These are phyloP conservation scores for Bombylius discolor DNA, from an alignment of 2,888 invertebrate species.

Conservation along the genomic window DNA sequence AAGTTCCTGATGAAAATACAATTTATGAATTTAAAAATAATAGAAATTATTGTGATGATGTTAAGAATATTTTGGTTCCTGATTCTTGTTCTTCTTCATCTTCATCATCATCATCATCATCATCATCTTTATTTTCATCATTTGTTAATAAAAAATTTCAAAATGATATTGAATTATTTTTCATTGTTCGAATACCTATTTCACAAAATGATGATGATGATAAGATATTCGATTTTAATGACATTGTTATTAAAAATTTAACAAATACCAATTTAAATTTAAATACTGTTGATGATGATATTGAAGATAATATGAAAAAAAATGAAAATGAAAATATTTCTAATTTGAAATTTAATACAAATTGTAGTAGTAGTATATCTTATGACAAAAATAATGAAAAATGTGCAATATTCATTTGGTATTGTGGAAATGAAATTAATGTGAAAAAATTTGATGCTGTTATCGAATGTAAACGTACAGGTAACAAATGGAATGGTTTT, in stretches of 20 bases:
- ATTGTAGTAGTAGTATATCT: not conserved
- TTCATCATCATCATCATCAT: too few relatives aligned
- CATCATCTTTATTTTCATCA: too few relatives aligned
- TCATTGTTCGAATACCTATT: conserved; percentile 23
- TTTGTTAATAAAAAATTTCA: too few relatives aligned
- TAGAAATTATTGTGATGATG: too few relatives aligned
- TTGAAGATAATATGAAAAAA: not conserved
- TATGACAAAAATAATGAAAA: conserved; percentile 9
- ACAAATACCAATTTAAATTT: too few relatives aligned
- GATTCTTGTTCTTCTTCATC: too few relatives aligned
- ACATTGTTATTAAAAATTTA: too few relatives aligned
- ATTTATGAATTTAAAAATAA: too few relatives aligned
- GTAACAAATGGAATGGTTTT: conserved; percentile 27
- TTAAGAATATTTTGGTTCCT: too few relatives aligned
- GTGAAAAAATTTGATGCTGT: conserved; percentile 24
- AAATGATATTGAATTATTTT: conserved; percentile 20
- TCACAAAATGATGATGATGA: not conserved
- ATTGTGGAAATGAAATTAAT: conserved; percentile 19
- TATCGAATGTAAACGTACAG: conserved; percentile 26
- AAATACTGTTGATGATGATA: too few relatives aligned
- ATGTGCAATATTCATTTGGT: conserved; percentile 30
- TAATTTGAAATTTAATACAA: too few relatives aligned
- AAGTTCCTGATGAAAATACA: too few relatives aligned
- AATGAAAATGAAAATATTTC: not conserved
- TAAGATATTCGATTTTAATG: not conserved